Base-by-base conservation (phyloP, 2,888 invertebrate genomes). In the Phalera bucephala region DNA sequence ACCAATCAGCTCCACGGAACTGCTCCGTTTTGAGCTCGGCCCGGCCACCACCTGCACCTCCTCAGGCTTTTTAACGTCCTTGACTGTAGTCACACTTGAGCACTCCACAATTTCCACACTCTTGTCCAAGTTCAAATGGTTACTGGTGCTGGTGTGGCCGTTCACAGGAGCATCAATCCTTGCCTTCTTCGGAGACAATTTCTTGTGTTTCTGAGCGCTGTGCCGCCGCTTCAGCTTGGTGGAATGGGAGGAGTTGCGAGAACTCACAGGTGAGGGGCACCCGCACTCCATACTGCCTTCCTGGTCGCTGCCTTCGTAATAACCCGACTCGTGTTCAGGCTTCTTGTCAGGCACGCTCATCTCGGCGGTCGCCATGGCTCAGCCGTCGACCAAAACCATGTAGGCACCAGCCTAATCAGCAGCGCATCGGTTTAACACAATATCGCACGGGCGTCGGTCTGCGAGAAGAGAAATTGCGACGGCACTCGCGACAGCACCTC, bases 261-360 rank as follows among this genome's bases (percentile, higher is more conserved):
- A 87, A 60, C 86, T 87, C 22, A 82, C 73, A 7, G 87, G 85
- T 8, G 87, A 86, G 12, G 86, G 82, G 60, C 88, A 88, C 34
- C 78, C 83, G 51, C 84, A 85, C 86, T 91, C 92, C 83, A 89
- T 90, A 52, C 87, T 90, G 52, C 91, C 91, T 70, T 93, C 92
- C 65, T 92, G 91, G 67, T 91, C 91, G 73, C 93, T 93, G 58
- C 94, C 95, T 83, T 95, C 95, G 91, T 94, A 95, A 77, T 94
- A 95, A 50, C 95, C 95, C 78, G 95, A 95, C 89, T 96, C 95
- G 91, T 95, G 94, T 60, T 93, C 93, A 57, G 92, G 91, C 63
- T 92, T 92, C 61, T 93, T 93, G 66, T 89, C 87, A 56, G 92
- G 91, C 56, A 91, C 80, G 68, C 89, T 91, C 92, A 93, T 93